These are phyloP conservation scores for Coelopa frigida DNA, from an alignment of 1,140 invertebrate species.

Conservation along the genomic window DNA sequence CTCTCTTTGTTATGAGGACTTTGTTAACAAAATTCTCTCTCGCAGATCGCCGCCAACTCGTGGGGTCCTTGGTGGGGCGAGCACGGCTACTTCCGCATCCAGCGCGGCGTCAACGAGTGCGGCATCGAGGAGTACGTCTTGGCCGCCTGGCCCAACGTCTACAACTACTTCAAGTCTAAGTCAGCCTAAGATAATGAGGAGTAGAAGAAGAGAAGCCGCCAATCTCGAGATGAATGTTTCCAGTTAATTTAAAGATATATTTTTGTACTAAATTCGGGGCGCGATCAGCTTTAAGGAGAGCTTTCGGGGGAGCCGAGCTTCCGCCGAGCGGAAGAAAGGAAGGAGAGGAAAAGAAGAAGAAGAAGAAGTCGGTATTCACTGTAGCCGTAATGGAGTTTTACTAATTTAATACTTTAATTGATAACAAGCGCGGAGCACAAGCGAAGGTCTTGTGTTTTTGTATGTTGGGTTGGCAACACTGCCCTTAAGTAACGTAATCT, in stretches of 20 bases:
- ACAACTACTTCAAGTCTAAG: constrained; percentile 34
- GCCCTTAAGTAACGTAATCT: too few species aligned
- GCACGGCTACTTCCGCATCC: constrained; percentile 74
- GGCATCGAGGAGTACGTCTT: constrained; percentile 81
- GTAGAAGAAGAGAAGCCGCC: neutral
- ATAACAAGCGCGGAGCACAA: too few species aligned
- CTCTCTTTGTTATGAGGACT: neutral
- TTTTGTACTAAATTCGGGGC: neutral
- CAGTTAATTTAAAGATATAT: neutral
- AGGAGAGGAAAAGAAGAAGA: too few species aligned
- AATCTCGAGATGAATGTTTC: constrained; percentile 9
- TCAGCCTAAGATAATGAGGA: constrained; percentile 1
- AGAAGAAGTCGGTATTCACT: too few species aligned
- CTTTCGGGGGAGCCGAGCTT: neutral
- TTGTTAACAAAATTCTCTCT: constrained; percentile 12
- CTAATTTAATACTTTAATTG: too few species aligned
- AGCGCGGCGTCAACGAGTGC: constrained; percentile 72
- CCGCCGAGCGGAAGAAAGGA: too few species aligned
- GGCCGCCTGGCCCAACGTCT: constrained; percentile 62
- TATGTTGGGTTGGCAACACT: too few species aligned
- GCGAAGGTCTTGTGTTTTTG: too few species aligned
- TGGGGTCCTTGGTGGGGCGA: constrained; percentile 90
- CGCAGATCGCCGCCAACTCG: constrained; percentile 79
- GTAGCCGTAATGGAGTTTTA: too few species aligned
- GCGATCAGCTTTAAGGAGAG: neutral